Evolutionary conservation across 2,888 invertebrate genomes (phyloP).

Genomic region (Tinea trinotella): DNA sequence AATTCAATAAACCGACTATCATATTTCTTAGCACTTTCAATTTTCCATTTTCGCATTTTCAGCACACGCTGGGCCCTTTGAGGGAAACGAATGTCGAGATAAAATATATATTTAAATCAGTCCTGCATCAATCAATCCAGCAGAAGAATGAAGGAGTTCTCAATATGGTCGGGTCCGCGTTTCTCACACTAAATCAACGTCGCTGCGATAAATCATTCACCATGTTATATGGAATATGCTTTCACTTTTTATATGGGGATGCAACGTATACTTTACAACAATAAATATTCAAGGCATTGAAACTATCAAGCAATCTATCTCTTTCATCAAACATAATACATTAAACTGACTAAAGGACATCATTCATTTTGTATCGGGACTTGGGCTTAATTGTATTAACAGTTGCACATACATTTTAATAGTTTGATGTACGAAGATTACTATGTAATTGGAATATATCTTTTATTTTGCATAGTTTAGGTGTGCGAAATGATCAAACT

Average conservation of each 20-base stretch:
- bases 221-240: background rate
- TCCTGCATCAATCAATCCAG: constrained; percentile 18
- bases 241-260: background rate
- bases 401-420: no score
- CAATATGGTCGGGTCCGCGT: constrained; percentile 13
- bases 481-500: no score
- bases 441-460: no score
- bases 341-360: no score
- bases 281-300: no score
- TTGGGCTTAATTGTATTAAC: no score
- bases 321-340: no score
- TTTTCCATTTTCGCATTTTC: constrained; percentile 18
- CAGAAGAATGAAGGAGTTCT: constrained; percentile 19
- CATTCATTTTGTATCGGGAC: no score
- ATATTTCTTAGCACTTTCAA: constrained; percentile 16
- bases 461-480: no score
- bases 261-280: background rate
- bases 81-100: constrained; percentile 19
- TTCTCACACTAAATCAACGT: constrained; percentile 16
- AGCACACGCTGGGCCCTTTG: constrained; percentile 12
- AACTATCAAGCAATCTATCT: no score
- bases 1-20: constrained; percentile 18
- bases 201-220: constrained; percentile 11
- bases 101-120: constrained; percentile 20
- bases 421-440: no score